phyloP scores from a whole-genome alignment of 2,888 invertebrate genomes.

The Macrophya annulata region DNA sequence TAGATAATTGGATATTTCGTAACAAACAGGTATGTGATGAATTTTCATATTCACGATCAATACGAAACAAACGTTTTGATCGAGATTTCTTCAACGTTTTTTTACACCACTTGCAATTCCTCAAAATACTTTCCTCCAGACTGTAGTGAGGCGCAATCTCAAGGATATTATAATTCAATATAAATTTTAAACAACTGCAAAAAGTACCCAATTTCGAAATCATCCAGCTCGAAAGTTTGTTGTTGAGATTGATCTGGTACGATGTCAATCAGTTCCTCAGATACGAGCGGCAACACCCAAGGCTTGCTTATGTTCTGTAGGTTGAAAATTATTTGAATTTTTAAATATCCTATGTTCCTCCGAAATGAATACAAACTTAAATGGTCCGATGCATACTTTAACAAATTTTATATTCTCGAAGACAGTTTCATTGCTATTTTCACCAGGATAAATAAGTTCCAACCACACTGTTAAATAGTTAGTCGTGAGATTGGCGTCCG shows the following conservation, averaged over 20 bases:
- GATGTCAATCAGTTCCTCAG: conserved; percentile 83
- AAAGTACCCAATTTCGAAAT: conserved; percentile 64
- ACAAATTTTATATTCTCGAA: conserved; percentile 76
- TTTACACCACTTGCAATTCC: no score
- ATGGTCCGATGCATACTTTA: conserved; percentile 1
- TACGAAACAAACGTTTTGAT: no score
- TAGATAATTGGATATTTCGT: conserved; percentile 29
- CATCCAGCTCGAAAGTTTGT: conserved; percentile 78
- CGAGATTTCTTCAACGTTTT: no score
- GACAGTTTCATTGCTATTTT: conserved; percentile 77
- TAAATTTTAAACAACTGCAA: conserved; percentile 27
- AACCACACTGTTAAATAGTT: conserved; percentile 81
- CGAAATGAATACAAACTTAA: conserved; percentile 10
- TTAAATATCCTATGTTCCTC: conserved; percentile 69
- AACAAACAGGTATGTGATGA: conserved; percentile 44
- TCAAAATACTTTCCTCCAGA: not conserved
- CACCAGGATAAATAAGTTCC: conserved; percentile 74
- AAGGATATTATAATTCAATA: conserved; percentile 30
- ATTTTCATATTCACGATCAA: no score
- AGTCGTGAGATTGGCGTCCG: conserved; percentile 80
- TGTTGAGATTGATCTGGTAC: conserved; percentile 81
- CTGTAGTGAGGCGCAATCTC: conserved; percentile 63
- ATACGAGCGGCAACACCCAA: conserved; percentile 84
- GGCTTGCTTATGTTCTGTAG: conserved; percentile 81
- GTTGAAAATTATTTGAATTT: conserved; percentile 39